phyloP scores from a whole-genome alignment of 2,113 vertebrate species.

The Pachypanchax playfairii region DNA sequence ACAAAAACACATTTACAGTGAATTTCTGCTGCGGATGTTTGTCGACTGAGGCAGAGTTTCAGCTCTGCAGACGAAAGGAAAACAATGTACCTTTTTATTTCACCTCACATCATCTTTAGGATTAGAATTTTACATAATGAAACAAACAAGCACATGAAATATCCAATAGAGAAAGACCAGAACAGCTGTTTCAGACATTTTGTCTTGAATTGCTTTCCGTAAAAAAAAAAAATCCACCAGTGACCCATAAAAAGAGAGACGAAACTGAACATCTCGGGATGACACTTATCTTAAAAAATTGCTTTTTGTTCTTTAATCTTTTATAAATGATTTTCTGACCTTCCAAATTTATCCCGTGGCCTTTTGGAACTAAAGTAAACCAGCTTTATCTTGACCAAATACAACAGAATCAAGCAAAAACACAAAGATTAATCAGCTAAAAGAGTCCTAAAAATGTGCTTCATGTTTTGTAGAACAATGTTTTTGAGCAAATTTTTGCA shows the following conservation, averaged over 20 bases:
- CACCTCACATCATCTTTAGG: not conserved
- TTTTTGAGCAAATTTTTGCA: no score
- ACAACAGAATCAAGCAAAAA: not conserved
- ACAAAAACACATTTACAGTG: not conserved
- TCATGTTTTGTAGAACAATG: no score
- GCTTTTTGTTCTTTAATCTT: not conserved
- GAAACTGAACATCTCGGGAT: not conserved
- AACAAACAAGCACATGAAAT: not conserved
- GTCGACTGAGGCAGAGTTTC: not conserved
- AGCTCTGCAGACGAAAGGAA: not conserved
- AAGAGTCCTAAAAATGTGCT: no score
- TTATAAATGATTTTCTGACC: not conserved
- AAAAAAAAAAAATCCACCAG: not conserved
- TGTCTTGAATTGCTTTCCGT: not conserved
- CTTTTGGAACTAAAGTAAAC: conserved; percentile 1
- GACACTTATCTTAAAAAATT: no score
- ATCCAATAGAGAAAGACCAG: not conserved
- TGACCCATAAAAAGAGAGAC: not conserved
- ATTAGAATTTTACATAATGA: not conserved
- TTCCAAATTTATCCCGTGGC: conserved; percentile 1
- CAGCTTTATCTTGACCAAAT: not conserved
- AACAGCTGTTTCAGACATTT: not conserved
- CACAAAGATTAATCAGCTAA: not conserved
- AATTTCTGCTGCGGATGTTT: not conserved
- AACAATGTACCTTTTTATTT: not conserved